Evolutionary conservation across 2,113 vertebrate genomes (phyloP), one percentile per base, ranked within the genome.

Genomic region (Chitala chitala): DNA sequence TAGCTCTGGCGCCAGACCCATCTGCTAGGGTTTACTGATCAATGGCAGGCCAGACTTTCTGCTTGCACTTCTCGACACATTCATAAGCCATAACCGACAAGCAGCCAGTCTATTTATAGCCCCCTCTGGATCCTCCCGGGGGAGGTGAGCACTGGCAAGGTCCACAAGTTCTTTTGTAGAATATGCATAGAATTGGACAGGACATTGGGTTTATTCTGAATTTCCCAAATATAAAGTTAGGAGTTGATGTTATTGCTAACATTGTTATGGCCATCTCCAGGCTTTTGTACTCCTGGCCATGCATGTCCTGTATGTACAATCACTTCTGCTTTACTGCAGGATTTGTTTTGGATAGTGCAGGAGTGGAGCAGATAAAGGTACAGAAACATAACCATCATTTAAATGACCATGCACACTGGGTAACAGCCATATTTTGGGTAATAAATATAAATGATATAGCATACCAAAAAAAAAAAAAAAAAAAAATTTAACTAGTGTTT

Each of bases 71-170:
- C 42, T 59, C 26, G 65, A 69, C 54, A 69, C 59, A 75, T 75
- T 69, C 53, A 75, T 75, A 75, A 75, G 74, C 53, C 74, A 58
- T 31, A 69, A 42, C 54, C 54, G 54, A 58, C 74, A 55, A 75
- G 50, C 36, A 22, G 51, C 31, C 51, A 51, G 24, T 68, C 53
- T 56, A 69, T 68, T 75, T 69, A 51, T 75, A 75, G 58, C 38
- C n/a, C 54, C 46, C 26, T 36, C 40, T 75, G 26, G 38, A 56
- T 68, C 69, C 69, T 64, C 64, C 40, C 46, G 20, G 50, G 53
- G 73, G 63, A 24, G 15, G 22, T n/a, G 24, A 46, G 26, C 36
- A 69, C 26, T 75, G 51, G 40, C 64, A 59, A 53, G 40, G 42
- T 69, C 51, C 42, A 58, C 4, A 69, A 26, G 38, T 75, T 42